Percentiles rank a stretch among this genome's conserved stretches.
These are phyloP conservation scores for Cossypha niveicapilla DNA, from an alignment of 2,797 vertebrate species.

Conservation along the genomic window DNA sequence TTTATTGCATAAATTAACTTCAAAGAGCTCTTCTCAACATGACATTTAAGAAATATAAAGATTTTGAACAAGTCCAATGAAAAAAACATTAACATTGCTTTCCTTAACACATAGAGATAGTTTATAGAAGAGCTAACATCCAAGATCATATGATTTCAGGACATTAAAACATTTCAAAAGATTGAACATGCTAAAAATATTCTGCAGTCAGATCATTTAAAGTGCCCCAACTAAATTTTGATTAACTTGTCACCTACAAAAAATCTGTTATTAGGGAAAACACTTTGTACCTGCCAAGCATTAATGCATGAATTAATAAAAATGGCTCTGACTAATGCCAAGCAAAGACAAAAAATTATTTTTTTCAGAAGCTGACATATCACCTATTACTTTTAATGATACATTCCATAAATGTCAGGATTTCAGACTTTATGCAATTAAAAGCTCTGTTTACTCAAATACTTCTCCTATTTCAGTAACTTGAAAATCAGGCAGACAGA, in stretches of 20 bases:
- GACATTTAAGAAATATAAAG: background rate
- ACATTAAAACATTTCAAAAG: background rate
- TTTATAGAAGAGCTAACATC: background rate
- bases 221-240: background rate
- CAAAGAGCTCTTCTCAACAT: background rate
- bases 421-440: background rate
- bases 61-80: background rate
- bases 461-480: background rate
- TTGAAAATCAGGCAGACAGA: background rate
- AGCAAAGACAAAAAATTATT: background rate
- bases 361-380: background rate
- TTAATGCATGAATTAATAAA: conserved; percentile 12
- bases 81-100: background rate
- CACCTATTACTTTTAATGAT: background rate
- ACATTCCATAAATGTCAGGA: background rate
- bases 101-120: fast-evolving
- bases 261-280: conserved; percentile 9
- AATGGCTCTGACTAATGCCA: background rate
- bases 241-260: conserved; percentile 28
- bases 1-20: background rate
- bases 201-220: background rate
- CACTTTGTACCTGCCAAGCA: background rate
- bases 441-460: background rate
- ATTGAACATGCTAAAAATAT: background rate
- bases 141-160: background rate